Conservation (phyloP, 2,797 vertebrate species). For the Miichthys miiuy region DNA sequence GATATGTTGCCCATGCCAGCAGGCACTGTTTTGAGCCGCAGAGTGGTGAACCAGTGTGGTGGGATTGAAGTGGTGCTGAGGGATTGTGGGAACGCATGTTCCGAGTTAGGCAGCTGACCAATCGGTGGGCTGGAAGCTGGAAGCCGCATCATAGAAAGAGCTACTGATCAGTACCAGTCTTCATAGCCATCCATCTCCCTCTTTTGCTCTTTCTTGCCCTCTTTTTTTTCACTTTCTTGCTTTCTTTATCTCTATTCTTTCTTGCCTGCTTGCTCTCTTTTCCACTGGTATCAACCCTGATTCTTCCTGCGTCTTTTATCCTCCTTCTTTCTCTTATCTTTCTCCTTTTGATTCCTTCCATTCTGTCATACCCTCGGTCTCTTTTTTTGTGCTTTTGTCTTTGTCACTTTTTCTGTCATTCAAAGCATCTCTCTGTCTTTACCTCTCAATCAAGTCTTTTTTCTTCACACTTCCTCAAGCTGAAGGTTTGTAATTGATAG, state of each 20-base stretch:
- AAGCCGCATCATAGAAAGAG: conserved; percentile 84
- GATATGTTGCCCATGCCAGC: conserved; percentile 86
- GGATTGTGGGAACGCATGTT: conserved; percentile 88
- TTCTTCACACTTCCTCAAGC: background rate
- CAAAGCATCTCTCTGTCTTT: background rate
- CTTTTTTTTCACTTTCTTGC: conserved; percentile 44
- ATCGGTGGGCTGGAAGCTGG: conserved; percentile 80
- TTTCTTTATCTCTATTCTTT: conserved; percentile 48
- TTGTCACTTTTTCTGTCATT: conserved; percentile 1
- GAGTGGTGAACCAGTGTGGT: conserved; percentile 86
- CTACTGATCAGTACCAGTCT: conserved; percentile 85
- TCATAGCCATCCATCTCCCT: conserved; percentile 73
- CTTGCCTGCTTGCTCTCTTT: background rate
- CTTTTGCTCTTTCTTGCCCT: conserved; percentile 62
- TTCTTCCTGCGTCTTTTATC: background rate
- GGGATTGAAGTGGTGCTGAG: conserved; percentile 87
- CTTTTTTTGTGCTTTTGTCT: background rate
- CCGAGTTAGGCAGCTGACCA: conserved; percentile 83
- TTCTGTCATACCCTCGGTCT: background rate
- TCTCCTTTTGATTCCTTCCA: background rate
- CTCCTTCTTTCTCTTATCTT: background rate
- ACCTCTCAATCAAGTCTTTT: conserved; percentile 4
- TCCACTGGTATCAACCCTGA: background rate
- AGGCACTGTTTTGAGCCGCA: conserved; percentile 83
- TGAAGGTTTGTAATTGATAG: conserved; percentile 5